Percentiles rank a stretch among this genome's conserved stretches.
phyloP scores from a whole-genome alignment of 2,888 invertebrate species.

The Scaeva pyrastri region DNA sequence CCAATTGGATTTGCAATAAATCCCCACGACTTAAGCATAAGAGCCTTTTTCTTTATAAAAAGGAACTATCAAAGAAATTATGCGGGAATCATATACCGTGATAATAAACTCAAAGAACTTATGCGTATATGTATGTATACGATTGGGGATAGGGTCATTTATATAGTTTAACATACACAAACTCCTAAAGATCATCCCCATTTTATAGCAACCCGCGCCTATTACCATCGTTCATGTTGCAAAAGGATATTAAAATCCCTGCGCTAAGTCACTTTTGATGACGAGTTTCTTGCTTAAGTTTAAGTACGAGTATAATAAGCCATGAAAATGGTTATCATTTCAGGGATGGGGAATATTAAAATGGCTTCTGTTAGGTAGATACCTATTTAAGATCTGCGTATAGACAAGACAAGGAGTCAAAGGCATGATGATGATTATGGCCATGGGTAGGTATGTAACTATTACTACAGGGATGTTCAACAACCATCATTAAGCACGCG shows the following conservation, averaged over 20 bases:
- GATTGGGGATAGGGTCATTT: background rate
- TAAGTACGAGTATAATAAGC: constrained; percentile 52
- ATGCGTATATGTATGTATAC: background rate
- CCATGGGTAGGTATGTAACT: background rate
- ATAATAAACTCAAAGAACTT: background rate
- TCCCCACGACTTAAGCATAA: background rate
- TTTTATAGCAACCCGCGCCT: background rate
- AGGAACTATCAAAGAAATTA: background rate
- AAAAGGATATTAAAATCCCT: constrained; percentile 23
- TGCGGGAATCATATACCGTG: background rate
- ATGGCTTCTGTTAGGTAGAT: constrained; percentile 29
- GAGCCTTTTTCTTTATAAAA: background rate
- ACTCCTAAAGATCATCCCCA: constrained; percentile 3
- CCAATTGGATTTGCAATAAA: constrained; percentile 1
- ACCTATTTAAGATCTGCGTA: background rate
- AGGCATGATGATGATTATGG: constrained; percentile 6
- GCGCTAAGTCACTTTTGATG: constrained; percentile 25
- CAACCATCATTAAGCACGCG: constrained; percentile 63
- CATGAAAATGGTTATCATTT: constrained; percentile 58
- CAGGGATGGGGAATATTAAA: constrained; percentile 7
- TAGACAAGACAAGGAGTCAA: constrained; percentile 12
- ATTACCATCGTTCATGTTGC: background rate
- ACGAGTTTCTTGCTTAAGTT: constrained; percentile 43
- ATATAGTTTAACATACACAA: background rate
- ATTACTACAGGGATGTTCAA: constrained; percentile 10